Evolutionary conservation across 2,797 vertebrate species (phyloP), one percentile per base, ranked within the genome.

Genomic region (Hoplostethus atlanticus): DNA sequence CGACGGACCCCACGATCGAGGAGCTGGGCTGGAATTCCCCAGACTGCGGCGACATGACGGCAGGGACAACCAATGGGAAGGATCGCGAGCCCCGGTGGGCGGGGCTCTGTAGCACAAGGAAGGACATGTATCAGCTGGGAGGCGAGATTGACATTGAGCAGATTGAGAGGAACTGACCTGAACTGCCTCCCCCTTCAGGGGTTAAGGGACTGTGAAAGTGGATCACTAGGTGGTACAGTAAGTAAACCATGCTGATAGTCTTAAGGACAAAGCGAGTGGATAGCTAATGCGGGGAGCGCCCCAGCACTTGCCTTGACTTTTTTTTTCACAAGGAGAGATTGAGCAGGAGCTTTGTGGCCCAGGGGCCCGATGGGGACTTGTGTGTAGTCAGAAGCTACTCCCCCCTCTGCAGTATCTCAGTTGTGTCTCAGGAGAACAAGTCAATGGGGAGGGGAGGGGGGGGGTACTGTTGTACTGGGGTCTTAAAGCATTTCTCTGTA

Each of bases 131-230:
- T 89, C 96, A 95, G 87, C 94, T 98, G 58, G 97, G 96, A 0
- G 97, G 96, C 2, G 97, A 98, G 87, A 79, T 99, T 16, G 97
- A 99, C 87, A 98, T 99, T 2, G 97, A 98, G 79, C 97, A 99
- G 84, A 98, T 98, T 4, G 97, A 98, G 72, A 97, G 96, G 84
- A 98, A 98, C 94, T 99, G 94, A 97, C 86, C 69, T 25, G 31
- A 64, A 55, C 58, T 40, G 81, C 52, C 72, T 71, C 77, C 72
- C 75, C 75, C 79, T 73, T 53, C 16, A 4, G 48, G 58, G 21
- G 71, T 75, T 70, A 68, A 31, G 9, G 68, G 83, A 81, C 65
- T 89, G 58, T 56, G 56, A 73, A 75, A 42, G 77, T 76, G 83
- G 50, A 81, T 87, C 80, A 69, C 76, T 76, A 79, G 80, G 68